Conservation (phyloP, 30 jellyfish, hydroid and myxozoan genomes). For the Rhopilema esculentum region DNA sequence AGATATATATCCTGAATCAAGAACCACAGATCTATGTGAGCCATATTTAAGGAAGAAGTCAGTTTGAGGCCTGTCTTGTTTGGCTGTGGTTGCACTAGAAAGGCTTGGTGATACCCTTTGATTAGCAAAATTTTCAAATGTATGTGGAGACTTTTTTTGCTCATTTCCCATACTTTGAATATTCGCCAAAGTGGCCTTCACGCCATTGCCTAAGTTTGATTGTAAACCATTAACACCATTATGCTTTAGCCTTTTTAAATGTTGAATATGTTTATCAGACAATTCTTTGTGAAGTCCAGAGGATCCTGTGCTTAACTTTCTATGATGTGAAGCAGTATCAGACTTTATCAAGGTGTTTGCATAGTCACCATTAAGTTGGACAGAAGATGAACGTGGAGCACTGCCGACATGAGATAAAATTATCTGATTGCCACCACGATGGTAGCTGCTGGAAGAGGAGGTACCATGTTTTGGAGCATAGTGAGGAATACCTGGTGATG, state of each 20-base stretch:
- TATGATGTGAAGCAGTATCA: slow-evolving; percentile 28
- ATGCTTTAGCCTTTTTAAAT: slow-evolving; percentile 4
- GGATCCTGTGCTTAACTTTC: slow-evolving; percentile 3
- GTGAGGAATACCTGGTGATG: slow-evolving; percentile 67
- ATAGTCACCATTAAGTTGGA: background rate
- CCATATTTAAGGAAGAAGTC: background rate
- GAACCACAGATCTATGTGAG: slow-evolving; percentile 6
- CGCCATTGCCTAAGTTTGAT: background rate
- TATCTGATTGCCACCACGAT: slow-evolving; percentile 15
- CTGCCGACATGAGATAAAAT: slow-evolving; percentile 24
- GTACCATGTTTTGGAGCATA: slow-evolving; percentile 45
- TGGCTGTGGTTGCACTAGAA: background rate
- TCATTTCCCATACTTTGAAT: slow-evolving; percentile 29
- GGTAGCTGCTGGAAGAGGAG: slow-evolving; percentile 8
- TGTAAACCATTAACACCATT: background rate
- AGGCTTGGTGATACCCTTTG: slow-evolving; percentile 33
- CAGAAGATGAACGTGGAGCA: background rate
- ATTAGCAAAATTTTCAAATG: background rate
- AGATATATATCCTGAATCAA: slow-evolving; percentile 42
- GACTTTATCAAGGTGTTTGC: background rate
- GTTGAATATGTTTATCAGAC: slow-evolving; percentile 19
- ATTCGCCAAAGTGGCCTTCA: slow-evolving; percentile 17
- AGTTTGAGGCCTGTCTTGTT: background rate
- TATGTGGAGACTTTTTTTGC: slow-evolving; percentile 32
- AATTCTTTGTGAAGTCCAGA: slow-evolving; percentile 8